These are phyloP conservation scores for Drosophila trapezifrons DNA, from an alignment of 1,140 invertebrate species.

Conservation along the genomic window DNA sequence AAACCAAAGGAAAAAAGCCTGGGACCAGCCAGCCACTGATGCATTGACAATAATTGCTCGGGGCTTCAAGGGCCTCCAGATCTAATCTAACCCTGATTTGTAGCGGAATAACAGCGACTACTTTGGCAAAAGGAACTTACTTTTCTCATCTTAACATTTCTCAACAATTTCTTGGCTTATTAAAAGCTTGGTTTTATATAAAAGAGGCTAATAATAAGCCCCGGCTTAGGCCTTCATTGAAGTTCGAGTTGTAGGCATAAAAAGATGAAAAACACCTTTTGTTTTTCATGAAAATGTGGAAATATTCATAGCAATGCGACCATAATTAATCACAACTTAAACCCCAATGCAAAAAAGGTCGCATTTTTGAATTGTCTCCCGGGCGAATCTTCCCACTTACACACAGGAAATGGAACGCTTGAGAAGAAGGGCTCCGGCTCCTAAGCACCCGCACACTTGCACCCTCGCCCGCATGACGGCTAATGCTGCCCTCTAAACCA, in stretches of 20 bases:
- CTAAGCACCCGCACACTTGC: constrained; percentile 15
- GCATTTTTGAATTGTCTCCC: constrained; percentile 26
- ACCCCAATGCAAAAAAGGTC: constrained; percentile 21
- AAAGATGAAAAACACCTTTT: background rate
- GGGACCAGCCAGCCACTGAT: constrained; percentile 17
- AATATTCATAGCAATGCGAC: constrained; percentile 19
- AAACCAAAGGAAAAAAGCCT: constrained; percentile 3
- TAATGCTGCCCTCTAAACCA: constrained; percentile 42
- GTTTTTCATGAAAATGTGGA: constrained; percentile 6
- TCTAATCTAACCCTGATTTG: constrained; percentile 52
- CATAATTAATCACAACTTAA: constrained; percentile 61
- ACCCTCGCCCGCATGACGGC: constrained; percentile 17
- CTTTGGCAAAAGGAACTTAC: background rate
- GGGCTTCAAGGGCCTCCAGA: constrained; percentile 18
- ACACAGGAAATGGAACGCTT: constrained; percentile 53
- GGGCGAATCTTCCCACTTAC: constrained; percentile 34
- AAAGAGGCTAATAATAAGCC: background rate
- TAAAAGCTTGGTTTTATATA: too few relatives aligned
- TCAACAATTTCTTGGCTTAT: background rate
- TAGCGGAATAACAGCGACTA: constrained; percentile 12
- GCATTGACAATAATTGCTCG: constrained; percentile 39
- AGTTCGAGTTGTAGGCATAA: background rate
- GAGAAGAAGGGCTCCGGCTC: constrained; percentile 4
- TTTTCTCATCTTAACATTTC: background rate
- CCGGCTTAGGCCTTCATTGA: background rate